phyloP scores from a whole-genome alignment of 2,797 vertebrate genomes.

The Myotis planiceps region DNA sequence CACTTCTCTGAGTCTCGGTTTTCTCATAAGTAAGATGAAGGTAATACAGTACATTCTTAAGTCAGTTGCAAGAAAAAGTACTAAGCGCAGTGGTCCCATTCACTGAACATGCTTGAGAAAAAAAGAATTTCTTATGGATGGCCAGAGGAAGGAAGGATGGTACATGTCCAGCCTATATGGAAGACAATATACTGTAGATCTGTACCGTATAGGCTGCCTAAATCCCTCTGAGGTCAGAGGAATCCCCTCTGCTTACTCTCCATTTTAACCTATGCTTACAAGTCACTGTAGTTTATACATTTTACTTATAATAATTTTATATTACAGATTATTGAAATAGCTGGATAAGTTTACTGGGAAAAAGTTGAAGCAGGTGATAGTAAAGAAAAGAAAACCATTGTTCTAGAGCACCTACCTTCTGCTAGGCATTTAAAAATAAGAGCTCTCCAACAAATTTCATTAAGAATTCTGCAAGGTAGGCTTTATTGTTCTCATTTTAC shows the following conservation, averaged over 20 bases:
- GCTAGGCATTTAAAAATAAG: neutral
- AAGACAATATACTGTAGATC: neutral
- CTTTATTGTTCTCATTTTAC: constrained; percentile 16
- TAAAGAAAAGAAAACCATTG: neutral
- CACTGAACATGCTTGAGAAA: neutral
- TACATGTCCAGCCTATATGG: neutral
- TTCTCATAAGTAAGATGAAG: neutral
- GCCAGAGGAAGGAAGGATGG: neutral
- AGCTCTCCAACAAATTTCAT: neutral
- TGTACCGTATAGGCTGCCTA: neutral
- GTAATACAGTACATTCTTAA: neutral
- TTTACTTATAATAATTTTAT: neutral
- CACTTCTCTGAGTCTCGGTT: neutral
- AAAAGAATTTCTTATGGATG: neutral
- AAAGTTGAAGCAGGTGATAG: neutral
- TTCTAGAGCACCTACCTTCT: neutral
- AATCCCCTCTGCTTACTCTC: neutral
- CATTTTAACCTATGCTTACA: neutral
- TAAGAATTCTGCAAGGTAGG: neutral
- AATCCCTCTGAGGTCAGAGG: neutral
- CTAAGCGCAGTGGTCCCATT: neutral
- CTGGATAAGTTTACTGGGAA: neutral
- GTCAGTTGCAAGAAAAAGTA: neutral
- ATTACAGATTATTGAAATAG: neutral
- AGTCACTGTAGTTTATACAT: neutral